Conservation (phyloP, 2,888 invertebrate species). For the Smittia sp. region DNA sequence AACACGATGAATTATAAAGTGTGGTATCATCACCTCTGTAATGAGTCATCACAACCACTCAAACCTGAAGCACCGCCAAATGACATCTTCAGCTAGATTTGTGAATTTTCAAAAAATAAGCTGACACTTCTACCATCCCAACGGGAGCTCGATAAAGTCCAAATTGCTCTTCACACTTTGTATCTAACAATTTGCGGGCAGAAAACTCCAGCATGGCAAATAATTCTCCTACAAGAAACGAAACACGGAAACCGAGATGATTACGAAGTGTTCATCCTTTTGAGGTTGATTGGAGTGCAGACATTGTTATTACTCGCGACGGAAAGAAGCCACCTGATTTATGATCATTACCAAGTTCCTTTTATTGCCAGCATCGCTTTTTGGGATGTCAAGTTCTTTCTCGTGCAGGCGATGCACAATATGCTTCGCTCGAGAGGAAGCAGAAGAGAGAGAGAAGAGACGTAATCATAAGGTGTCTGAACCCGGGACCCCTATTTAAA, state of each 20-base stretch:
- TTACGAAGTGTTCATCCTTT: not conserved
- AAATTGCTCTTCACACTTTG: too few relatives aligned
- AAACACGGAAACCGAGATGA: not conserved
- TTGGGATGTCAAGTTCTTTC: slow-evolving; percentile 25
- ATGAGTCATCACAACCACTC: too few relatives aligned
- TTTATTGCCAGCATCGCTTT: slow-evolving; percentile 21
- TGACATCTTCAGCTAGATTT: too few relatives aligned
- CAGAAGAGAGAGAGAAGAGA: slow-evolving; percentile 8
- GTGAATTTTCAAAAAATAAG: too few relatives aligned
- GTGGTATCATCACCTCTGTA: too few relatives aligned
- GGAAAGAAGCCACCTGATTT: slow-evolving; percentile 39
- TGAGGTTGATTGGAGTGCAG: not conserved
- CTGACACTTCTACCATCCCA: too few relatives aligned
- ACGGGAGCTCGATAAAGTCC: too few relatives aligned
- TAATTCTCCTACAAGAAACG: not conserved
- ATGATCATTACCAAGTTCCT: slow-evolving; percentile 38
- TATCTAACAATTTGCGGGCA: too few relatives aligned
- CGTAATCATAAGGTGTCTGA: slow-evolving; percentile 40
- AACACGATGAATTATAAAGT: too few relatives aligned
- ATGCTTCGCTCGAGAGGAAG: not conserved
- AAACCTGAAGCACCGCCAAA: too few relatives aligned
- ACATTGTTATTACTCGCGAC: not conserved
- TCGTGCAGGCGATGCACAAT: slow-evolving; percentile 24
- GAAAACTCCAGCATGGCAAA: too few relatives aligned
- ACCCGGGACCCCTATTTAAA: slow-evolving; percentile 36